These are phyloP conservation scores for Mormyrus proboscirostris DNA, from an alignment of 2,797 vertebrate species.

Conservation along the genomic window DNA sequence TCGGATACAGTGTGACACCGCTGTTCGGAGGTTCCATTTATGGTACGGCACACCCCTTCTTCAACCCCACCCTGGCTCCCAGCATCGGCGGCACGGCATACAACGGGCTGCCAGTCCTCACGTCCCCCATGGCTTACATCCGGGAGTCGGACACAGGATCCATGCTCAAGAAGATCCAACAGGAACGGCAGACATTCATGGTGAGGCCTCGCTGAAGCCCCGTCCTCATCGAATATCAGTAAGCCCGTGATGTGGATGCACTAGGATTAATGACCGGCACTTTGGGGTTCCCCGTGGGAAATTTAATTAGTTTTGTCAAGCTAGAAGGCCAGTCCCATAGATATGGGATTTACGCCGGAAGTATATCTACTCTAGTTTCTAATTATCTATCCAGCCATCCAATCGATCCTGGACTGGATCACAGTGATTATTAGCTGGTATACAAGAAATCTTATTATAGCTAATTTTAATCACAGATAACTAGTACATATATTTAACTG, in stretches of 20 bases:
- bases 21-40: constrained; percentile 52
- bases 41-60: constrained; percentile 48
- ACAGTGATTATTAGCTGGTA: neutral
- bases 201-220: constrained; percentile 33
- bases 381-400: neutral
- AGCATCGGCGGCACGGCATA: constrained; percentile 48
- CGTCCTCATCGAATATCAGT: neutral
- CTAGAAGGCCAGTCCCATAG: too few relatives aligned
- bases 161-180: constrained; percentile 58
- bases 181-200: constrained; percentile 60
- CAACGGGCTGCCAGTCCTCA: constrained; percentile 48
- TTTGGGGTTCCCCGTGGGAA: neutral
- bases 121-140: constrained; percentile 55
- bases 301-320: neutral
- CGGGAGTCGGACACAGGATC: constrained; percentile 57
- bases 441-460: neutral
- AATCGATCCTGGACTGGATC: neutral
- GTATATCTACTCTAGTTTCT: neutral
- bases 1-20: constrained; percentile 35
- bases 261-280: neutral
- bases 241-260: neutral
- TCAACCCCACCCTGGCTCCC: constrained; percentile 45
- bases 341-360: too few relatives aligned
- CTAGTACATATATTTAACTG: neutral
- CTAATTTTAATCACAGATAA: neutral